Evolutionary conservation across 2,797 vertebrate species (phyloP).

Genomic region (Characodon lateralis): DNA sequence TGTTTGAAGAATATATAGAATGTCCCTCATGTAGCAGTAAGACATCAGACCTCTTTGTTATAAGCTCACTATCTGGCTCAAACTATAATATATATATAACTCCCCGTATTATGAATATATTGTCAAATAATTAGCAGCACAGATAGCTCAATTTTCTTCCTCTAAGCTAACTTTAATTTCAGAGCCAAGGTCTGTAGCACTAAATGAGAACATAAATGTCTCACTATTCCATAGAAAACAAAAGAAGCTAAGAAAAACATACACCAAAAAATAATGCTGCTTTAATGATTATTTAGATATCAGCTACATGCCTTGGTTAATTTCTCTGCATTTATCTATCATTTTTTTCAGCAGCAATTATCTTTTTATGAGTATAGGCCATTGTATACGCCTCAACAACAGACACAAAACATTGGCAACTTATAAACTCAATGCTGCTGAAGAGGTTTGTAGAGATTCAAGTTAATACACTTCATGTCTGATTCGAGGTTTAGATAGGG

Average conservation of each 20-base stretch:
- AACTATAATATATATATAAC: background rate
- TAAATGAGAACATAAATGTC: background rate
- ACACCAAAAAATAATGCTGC: background rate
- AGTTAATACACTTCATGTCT: background rate
- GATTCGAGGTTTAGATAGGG: background rate
- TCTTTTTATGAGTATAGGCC: background rate
- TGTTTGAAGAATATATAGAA: background rate
- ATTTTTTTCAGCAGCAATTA: background rate
- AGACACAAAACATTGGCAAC: too few relatives aligned
- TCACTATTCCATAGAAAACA: background rate
- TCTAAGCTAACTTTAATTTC: background rate
- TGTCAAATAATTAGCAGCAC: background rate
- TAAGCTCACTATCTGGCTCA: background rate
- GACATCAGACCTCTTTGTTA: background rate
- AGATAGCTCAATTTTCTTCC: background rate
- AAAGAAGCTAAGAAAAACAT: background rate
- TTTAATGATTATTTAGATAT: background rate
- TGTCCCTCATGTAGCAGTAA: background rate
- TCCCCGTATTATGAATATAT: background rate
- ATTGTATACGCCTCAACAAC: too few relatives aligned
- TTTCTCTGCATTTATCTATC: background rate
- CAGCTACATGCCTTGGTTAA: background rate
- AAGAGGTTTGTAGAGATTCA: background rate
- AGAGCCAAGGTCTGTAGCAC: background rate
- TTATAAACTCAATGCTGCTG: too few relatives aligned